These are phyloP conservation scores for Sander lucioperca DNA, from an alignment of 2,113 vertebrate genomes.

Conservation along the genomic window DNA sequence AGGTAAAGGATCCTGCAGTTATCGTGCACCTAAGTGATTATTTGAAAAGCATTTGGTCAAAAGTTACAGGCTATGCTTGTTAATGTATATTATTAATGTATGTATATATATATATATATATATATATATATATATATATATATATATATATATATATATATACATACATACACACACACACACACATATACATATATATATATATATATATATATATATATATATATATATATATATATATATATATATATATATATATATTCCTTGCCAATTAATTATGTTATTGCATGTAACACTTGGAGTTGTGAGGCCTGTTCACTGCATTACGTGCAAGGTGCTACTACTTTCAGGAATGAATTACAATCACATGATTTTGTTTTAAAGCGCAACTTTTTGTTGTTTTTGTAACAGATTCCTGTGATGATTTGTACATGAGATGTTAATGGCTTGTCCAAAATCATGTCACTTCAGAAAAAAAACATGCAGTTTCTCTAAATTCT, in stretches of 20 bases:
- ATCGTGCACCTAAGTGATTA: neutral
- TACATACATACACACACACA: too few species aligned
- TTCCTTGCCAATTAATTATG: neutral
- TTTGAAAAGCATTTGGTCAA: neutral
- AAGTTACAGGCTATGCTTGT: neutral
- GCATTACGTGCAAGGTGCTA: neutral
- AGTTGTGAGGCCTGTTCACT: neutral
- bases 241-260: too few species aligned
- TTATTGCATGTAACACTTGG: neutral
- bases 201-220: too few species aligned
- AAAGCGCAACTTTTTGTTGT: neutral
- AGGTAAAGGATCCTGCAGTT: neutral
- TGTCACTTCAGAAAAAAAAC: neutral
- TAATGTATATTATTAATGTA: neutral
- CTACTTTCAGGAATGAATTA: neutral
- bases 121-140: too few species aligned
- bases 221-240: too few species aligned
- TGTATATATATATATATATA: too few species aligned
- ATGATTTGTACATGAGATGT: neutral
- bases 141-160: neutral
- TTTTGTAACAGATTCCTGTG: neutral
- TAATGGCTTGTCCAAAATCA: conserved; percentile 4
- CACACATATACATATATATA: too few species aligned
- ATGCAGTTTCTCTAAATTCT: neutral
- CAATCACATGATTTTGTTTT: neutral